A percentile compares a stretch with the other conserved stretches of the same genome.
Evolutionary conservation across 2,113 vertebrate genomes (phyloP).

Genomic region (Myrmecophaga tridactyla): DNA sequence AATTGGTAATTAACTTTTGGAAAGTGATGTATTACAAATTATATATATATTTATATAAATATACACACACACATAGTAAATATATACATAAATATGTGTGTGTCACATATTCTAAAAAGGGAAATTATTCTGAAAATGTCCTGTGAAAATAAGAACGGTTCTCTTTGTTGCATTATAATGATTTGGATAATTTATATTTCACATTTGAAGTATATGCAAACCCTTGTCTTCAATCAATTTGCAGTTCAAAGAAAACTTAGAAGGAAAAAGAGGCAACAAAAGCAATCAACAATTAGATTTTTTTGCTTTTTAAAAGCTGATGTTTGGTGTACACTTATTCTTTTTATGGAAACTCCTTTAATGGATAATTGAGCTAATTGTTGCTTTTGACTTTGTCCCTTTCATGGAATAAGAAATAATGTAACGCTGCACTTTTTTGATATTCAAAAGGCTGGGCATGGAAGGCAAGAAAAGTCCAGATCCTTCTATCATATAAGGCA

Average conservation of each 20-base stretch:
- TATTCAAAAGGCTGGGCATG: not conserved
- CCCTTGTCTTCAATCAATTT: not conserved
- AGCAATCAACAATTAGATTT: not conserved
- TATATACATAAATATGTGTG: not conserved
- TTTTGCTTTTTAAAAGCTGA: not conserved
- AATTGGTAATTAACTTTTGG: not conserved
- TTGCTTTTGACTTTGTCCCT: not conserved
- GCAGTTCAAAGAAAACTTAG: slow-evolving; percentile 4
- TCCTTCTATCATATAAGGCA: not conserved
- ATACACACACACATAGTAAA: not conserved
- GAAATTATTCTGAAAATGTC: not conserved
- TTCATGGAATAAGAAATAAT: not conserved
- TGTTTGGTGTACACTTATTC: not conserved
- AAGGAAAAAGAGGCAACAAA: not conserved
- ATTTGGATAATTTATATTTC: slow-evolving; percentile 8
- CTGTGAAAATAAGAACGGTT: not conserved
- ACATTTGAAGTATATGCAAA: slow-evolving; percentile 18
- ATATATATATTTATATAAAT: no score
- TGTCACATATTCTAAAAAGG: not conserved
- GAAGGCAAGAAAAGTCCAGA: not conserved
- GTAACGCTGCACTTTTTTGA: not conserved
- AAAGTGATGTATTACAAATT: not conserved
- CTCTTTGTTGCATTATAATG: not conserved
- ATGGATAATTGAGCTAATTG: not conserved
- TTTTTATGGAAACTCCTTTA: slow-evolving; percentile 12